These are phyloP conservation scores for Cyclargus thomasi DNA, from an alignment of 1,140 invertebrate genomes.

Conservation along the genomic window DNA sequence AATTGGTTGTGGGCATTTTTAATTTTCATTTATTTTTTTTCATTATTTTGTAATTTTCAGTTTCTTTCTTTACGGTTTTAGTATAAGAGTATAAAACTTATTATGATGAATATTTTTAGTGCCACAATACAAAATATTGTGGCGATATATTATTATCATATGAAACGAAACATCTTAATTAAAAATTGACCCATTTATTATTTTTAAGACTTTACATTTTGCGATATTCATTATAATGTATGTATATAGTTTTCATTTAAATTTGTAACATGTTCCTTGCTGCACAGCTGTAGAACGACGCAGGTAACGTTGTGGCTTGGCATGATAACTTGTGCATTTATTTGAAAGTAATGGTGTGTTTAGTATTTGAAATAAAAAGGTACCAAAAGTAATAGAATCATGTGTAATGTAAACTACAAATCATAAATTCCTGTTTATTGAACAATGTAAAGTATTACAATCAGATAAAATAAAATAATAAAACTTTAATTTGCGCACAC, in stretches of 20 bases:
- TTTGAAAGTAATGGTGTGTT: neutral
- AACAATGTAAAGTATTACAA: neutral
- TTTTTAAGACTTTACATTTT: neutral
- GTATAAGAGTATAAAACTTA: too few relatives aligned
- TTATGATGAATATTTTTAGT: too few relatives aligned
- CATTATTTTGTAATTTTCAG: neutral
- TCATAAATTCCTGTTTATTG: too few relatives aligned
- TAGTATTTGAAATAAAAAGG: neutral
- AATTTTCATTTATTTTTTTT: neutral
- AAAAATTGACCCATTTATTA: too few relatives aligned
- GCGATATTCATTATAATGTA: neutral
- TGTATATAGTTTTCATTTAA: neutral
- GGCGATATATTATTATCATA: too few relatives aligned
- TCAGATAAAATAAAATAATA: neutral
- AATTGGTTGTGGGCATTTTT: slow-evolving; percentile 14
- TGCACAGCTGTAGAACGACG: neutral
- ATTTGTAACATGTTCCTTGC: neutral
- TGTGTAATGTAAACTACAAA: too few relatives aligned
- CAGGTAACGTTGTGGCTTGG: neutral
- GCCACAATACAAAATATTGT: too few relatives aligned
- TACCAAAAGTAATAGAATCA: neutral
- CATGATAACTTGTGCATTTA: neutral
- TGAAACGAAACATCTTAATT: too few relatives aligned
- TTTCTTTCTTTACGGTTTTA: too few relatives aligned
- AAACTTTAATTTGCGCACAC: neutral